These are phyloP conservation scores for Netelia virgata DNA, from an alignment of 2,888 invertebrate species.

Conservation along the genomic window DNA sequence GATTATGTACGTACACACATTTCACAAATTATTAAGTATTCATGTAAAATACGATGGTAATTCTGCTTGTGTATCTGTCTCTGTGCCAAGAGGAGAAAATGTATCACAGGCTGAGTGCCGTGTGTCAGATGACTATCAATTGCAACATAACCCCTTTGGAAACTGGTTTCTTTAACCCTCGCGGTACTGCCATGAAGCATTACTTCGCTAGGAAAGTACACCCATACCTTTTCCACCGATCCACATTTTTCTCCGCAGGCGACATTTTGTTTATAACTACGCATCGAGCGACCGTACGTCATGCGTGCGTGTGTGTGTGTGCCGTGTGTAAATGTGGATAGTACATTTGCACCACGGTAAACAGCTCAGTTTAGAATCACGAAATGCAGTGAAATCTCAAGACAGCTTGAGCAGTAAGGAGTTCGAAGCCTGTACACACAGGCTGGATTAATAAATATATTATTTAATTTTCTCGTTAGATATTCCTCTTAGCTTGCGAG, in stretches of 20 bases:
- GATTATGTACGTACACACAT: no score
- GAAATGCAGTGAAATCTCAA: neutral
- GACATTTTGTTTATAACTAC: neutral
- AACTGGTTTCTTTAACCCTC: neutral
- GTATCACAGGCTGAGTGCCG: neutral
- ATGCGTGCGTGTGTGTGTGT: conserved; percentile 10
- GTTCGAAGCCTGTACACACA: conserved; percentile 7
- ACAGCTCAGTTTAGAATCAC: neutral
- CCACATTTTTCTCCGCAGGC: conserved; percentile 8
- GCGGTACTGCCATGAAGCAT: conserved; percentile 8
- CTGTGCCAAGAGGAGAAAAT: neutral
- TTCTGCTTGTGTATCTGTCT: no score
- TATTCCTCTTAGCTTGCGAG: conserved; percentile 5
- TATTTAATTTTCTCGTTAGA: neutral
- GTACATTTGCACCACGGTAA: no score
- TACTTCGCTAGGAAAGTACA: conserved; percentile 4
- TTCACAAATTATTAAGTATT: no score
- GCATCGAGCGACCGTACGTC: conserved; percentile 5
- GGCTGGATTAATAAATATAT: neutral
- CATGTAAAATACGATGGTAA: no score
- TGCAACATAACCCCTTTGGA: conserved; percentile 1
- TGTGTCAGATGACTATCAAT: conserved; percentile 8
- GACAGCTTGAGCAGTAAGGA: conserved; percentile 11
- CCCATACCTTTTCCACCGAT: conserved; percentile 3
- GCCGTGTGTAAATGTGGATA: neutral